Conservation (phyloP, 2,113 vertebrate genomes). For the Triplophysa rosa region DNA sequence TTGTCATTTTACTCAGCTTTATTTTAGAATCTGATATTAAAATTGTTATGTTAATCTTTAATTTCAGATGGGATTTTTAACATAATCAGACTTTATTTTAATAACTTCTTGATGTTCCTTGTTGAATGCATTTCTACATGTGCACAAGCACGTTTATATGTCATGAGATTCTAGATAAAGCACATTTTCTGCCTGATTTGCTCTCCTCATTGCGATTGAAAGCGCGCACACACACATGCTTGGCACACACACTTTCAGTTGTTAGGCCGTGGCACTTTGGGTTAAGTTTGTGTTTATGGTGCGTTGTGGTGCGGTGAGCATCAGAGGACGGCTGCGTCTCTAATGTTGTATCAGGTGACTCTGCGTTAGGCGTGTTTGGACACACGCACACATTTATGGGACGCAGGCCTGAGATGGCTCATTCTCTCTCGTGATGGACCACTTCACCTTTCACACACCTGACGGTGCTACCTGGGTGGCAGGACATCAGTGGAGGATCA, state of each 20-base stretch:
- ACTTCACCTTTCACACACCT: constrained; percentile 61
- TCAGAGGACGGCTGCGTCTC: constrained; percentile 59
- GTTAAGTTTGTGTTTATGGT: constrained; percentile 69
- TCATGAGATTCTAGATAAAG: background rate
- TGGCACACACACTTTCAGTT: constrained; percentile 39
- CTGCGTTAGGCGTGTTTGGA: constrained; percentile 53
- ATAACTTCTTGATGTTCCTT: constrained; percentile 1
- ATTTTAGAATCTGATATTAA: background rate
- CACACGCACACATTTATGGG: constrained; percentile 29
- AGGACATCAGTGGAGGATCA: constrained; percentile 60
- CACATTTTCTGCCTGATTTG: background rate
- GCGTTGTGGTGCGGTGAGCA: constrained; percentile 53
- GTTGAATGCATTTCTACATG: constrained; percentile 22
- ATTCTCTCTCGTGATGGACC: constrained; percentile 61
- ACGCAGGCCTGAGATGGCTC: constrained; percentile 47
- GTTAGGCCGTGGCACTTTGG: constrained; percentile 60
- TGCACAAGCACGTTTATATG: background rate
- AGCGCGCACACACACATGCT: constrained; percentile 13
- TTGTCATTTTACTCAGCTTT: constrained; percentile 1
- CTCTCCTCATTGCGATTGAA: background rate
- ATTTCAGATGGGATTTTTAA: constrained; percentile 6
- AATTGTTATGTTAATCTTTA: constrained; percentile 1
- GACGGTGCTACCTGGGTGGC: constrained; percentile 77
- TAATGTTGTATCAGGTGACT: constrained; percentile 74
- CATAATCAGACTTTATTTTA: background rate